Conservation (phyloP, 2,113 vertebrate species). For the Zosterops borbonicus region DNA sequence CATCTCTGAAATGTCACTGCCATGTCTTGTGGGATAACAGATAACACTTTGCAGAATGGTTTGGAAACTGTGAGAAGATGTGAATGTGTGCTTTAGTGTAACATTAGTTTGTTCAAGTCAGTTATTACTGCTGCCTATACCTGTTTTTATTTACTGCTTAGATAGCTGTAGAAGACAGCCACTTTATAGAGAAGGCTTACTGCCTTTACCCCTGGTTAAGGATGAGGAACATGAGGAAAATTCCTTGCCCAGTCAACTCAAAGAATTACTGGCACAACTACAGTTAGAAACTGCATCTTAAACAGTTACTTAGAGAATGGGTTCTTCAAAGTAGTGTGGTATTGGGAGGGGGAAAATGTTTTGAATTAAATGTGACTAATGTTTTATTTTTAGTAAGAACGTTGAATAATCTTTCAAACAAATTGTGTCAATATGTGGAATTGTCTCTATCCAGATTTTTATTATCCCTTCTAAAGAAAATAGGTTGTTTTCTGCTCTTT, state of each 20-base stretch:
- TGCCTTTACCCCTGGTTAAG: neutral
- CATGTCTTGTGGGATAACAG: neutral
- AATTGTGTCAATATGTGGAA: neutral
- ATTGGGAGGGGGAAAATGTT: neutral
- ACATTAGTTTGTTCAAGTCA: neutral
- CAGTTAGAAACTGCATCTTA: neutral
- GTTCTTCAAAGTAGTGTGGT: neutral
- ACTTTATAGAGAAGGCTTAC: neutral
- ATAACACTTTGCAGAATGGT: neutral
- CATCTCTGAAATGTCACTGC: neutral
- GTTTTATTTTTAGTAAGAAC: neutral
- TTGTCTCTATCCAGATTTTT: neutral
- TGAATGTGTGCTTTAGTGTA: neutral
- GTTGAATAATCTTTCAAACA: neutral
- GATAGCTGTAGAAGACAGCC: neutral
- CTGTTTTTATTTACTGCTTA: neutral
- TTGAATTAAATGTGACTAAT: neutral
- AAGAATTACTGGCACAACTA: neutral
- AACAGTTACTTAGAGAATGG: neutral
- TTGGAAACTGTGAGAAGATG: neutral
- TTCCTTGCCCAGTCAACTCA: neutral
- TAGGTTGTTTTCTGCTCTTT: neutral
- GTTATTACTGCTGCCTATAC: neutral
- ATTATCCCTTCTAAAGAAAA: neutral
- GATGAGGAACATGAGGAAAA: neutral